Evolutionary conservation across 2,113 vertebrate genomes (phyloP).

Genomic region (Coreoperca whiteheadi): DNA sequence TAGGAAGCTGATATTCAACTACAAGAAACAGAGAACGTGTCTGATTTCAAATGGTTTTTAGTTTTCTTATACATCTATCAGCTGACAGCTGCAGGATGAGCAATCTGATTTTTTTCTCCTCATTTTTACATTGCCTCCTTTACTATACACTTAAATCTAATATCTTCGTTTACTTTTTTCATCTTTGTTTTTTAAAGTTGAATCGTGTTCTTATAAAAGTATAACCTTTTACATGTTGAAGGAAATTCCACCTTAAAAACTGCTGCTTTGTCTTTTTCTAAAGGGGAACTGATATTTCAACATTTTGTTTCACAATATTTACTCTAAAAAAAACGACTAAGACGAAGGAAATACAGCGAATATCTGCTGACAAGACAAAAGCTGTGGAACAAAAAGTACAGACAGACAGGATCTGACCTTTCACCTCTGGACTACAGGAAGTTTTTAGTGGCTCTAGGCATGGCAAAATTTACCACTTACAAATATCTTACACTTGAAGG

Average conservation of each 20-base stretch:
- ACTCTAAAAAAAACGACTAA: not conserved
- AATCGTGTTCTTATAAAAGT: not conserved
- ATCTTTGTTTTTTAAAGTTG: not conserved
- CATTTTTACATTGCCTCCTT: not conserved
- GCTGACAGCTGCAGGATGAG: not conserved
- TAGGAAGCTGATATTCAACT: slow-evolving; percentile 92
- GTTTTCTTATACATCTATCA: not conserved
- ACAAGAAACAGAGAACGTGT: slow-evolving; percentile 41
- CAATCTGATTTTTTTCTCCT: not conserved
- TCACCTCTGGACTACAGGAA: not conserved
- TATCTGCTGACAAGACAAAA: slow-evolving; percentile 15
- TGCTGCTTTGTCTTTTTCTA: not conserved
- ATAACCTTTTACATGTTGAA: not conserved
- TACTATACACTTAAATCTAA: too few relatives aligned
- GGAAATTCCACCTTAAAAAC: not conserved
- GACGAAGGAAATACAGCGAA: not conserved
- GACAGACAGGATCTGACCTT: not conserved
- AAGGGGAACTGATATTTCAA: slow-evolving; percentile 16
- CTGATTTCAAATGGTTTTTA: not conserved
- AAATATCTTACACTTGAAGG: too few relatives aligned
- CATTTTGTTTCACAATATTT: slow-evolving; percentile 30
- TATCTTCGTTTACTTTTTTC: not conserved
- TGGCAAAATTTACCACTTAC: too few relatives aligned
- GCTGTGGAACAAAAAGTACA: slow-evolving; percentile 19
- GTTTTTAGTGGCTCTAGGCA: not conserved